phyloP scores from a whole-genome alignment of 1,140 invertebrate species.

The Rhysida immarginata region DNA sequence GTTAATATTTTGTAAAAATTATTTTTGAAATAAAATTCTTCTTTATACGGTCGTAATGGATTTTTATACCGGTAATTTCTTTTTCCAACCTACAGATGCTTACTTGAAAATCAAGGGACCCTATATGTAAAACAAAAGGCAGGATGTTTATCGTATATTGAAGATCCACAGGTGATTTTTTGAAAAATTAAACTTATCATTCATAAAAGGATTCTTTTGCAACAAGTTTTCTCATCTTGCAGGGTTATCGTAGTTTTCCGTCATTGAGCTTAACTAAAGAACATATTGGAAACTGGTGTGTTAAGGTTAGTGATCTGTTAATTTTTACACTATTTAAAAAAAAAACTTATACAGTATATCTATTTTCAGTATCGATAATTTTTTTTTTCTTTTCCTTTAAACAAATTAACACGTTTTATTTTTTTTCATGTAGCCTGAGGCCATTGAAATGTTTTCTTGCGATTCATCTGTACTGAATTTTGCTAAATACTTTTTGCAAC shows the following conservation, averaged over 20 bases:
- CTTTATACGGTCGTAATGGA: not conserved
- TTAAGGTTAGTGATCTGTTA: constrained; percentile 25
- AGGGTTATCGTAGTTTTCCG: constrained; percentile 61
- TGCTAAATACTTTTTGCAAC: constrained; percentile 42
- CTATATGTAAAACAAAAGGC: constrained; percentile 76
- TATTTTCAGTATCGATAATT: not conserved
- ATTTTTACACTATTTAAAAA: not conserved
- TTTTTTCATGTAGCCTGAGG: constrained; percentile 24
- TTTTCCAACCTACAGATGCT: constrained; percentile 36
- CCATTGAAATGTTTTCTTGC: constrained; percentile 37
- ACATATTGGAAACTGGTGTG: constrained; percentile 50
- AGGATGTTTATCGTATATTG: constrained; percentile 69
- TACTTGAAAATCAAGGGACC: constrained; percentile 49
- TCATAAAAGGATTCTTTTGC: not conserved
- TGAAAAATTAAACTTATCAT: not conserved
- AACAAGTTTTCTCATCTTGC: constrained; percentile 10
- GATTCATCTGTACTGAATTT: constrained; percentile 36
- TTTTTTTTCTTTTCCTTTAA: not conserved
- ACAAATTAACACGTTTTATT: not conserved
- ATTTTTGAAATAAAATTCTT: not conserved
- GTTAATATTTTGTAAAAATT: constrained; percentile 28
- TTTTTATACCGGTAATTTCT: not conserved
- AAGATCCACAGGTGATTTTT: constrained; percentile 52
- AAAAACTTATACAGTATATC: constrained; percentile 6
- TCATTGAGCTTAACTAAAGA: constrained; percentile 68